These are phyloP conservation scores for Protomyctophum bolini DNA, from an alignment of 2,113 vertebrate genomes.

Conservation along the genomic window DNA sequence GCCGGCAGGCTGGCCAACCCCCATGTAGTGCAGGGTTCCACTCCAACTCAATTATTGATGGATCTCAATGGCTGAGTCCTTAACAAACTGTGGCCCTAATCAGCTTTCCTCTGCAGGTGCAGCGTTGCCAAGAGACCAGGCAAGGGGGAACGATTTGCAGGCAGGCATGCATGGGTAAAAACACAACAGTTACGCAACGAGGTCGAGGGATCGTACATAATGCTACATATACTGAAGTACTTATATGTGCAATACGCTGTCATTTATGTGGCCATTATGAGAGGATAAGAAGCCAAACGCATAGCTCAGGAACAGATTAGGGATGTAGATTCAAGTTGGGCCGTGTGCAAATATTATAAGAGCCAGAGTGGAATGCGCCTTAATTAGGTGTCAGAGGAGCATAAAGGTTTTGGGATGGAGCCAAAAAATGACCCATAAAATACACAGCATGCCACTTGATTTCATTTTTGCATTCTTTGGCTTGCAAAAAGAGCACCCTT, in stretches of 20 bases:
- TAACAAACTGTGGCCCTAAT: constrained; percentile 38
- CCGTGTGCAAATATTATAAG: constrained; percentile 1
- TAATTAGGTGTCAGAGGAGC: constrained; percentile 44
- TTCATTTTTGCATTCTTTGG: constrained; percentile 38
- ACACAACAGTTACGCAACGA: constrained; percentile 52
- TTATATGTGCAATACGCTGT: background rate
- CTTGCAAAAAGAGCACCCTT: constrained; percentile 25
- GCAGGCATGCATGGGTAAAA: constrained; percentile 41
- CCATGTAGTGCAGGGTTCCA: constrained; percentile 68
- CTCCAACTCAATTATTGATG: constrained; percentile 75
- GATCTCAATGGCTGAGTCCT: constrained; percentile 55
- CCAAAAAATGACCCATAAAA: constrained; percentile 24
- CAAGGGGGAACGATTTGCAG: constrained; percentile 51
- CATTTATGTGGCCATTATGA: constrained; percentile 35
- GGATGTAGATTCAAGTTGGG: constrained; percentile 61
- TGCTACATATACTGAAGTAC: constrained; percentile 28
- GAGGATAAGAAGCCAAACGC: constrained; percentile 26
- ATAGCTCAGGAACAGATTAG: constrained; percentile 14
- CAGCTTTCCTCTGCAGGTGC: constrained; percentile 65
- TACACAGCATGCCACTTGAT: constrained; percentile 32
- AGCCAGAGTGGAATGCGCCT: constrained; percentile 27
- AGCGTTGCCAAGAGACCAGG: constrained; percentile 71
- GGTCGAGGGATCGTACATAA: constrained; percentile 45
- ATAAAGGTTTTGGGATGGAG: constrained; percentile 31
- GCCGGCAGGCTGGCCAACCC: constrained; percentile 22